Percentiles rank a stretch among this genome's conserved stretches.
phyloP scores from a whole-genome alignment of 2,888 invertebrate genomes.

The Azorinus chamasolen region DNA sequence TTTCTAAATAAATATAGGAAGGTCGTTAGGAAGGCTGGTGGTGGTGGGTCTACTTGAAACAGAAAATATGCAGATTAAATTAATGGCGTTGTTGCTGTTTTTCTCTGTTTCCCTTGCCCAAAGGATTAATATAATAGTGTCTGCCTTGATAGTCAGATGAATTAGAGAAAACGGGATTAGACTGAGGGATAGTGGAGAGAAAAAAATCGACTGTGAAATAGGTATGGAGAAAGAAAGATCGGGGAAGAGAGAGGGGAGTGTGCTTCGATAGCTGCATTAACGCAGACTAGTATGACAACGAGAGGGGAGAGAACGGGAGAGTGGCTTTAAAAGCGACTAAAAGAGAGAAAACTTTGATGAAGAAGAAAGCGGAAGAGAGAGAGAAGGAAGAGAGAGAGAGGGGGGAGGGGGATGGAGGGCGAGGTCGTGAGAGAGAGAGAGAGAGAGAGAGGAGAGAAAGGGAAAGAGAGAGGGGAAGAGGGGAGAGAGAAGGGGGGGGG shows the following conservation, averaged over 20 bases:
- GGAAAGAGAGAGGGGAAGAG: not conserved
- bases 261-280: not conserved
- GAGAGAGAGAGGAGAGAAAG: conserved; percentile 6
- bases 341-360: no score
- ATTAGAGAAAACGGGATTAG: not conserved
- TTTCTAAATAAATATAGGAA: no score
- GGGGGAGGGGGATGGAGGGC: conserved; percentile 2
- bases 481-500: not conserved
- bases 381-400: conserved; percentile 10
- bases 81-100: no score
- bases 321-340: not conserved
- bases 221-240: not conserved
- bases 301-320: conserved; percentile 1
- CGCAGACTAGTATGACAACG: not conserved
- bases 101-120: no score
- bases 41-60: no score
- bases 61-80: no score
- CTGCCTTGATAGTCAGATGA: no score
- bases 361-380: not conserved
- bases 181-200: conserved; percentile 5
- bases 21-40: no score
- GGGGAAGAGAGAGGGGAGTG: not conserved
- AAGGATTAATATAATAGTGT: no score
- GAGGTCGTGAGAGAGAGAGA: conserved; percentile 14
- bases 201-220: not conserved